Conservation (phyloP, 2,113 vertebrate species). For the Jaculus jaculus region DNA sequence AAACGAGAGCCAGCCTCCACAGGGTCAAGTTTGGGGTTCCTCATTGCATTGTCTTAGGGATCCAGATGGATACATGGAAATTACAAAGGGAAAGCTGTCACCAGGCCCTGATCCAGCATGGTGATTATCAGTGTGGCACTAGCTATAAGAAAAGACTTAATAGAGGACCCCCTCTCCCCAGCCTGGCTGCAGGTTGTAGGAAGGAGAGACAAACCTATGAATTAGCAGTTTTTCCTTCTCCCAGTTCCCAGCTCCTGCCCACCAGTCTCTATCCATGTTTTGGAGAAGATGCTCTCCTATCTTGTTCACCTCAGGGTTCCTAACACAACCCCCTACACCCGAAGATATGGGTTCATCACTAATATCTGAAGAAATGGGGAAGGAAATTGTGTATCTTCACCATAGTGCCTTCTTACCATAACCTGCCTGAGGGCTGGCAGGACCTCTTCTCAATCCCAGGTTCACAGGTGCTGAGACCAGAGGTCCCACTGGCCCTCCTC, state of each 20-base stretch:
- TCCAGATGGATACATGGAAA: slow-evolving; percentile 88
- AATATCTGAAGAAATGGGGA: background rate
- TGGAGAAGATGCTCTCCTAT: background rate
- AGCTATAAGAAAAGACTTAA: background rate
- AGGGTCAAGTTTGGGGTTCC: slow-evolving; percentile 90
- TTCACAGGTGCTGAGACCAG: background rate
- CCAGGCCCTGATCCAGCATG: slow-evolving; percentile 33
- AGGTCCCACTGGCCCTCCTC: background rate
- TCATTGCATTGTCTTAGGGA: slow-evolving; percentile 89
- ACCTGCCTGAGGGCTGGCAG: background rate
- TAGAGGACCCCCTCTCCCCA: background rate
- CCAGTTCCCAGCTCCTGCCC: background rate
- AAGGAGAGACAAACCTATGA: background rate
- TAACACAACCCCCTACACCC: too few relatives aligned
- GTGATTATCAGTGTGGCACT: slow-evolving; percentile 30
- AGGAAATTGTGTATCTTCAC: background rate
- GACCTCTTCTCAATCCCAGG: too few relatives aligned
- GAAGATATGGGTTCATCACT: background rate
- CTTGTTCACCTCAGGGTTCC: background rate
- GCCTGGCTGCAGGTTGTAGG: background rate
- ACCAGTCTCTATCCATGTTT: too few relatives aligned
- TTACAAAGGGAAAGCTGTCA: slow-evolving; percentile 89
- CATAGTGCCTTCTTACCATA: background rate
- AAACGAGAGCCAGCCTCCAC: slow-evolving; percentile 87
- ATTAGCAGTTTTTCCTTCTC: background rate